Conservation (phyloP, 1,140 invertebrate genomes). For the Polypedilum pembai region DNA sequence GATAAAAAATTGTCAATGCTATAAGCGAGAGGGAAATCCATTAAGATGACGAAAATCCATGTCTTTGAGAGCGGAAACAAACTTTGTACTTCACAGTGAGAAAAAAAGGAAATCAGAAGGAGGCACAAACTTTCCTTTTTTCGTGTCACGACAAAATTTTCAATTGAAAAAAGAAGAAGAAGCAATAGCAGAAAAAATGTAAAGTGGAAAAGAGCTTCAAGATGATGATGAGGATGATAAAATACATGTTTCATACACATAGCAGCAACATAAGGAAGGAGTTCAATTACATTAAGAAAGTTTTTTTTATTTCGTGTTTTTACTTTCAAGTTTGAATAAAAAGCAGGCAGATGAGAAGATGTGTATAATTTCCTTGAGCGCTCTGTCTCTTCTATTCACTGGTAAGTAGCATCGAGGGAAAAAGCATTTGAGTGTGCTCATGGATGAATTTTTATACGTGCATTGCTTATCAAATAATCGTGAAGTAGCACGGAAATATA, state of each 20-base stretch:
- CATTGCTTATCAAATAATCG: conserved; percentile 2
- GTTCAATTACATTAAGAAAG: conserved; percentile 13
- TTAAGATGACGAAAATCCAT: conserved; percentile 5
- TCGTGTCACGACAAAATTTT: not conserved
- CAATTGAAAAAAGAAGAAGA: not conserved
- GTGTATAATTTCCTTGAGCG: conserved; percentile 15
- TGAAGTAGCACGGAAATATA: not conserved
- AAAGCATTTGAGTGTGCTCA: not conserved
- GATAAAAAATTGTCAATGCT: not conserved
- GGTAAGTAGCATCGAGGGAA: not conserved
- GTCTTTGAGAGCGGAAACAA: not conserved
- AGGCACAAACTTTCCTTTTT: not conserved
- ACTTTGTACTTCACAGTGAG: not conserved
- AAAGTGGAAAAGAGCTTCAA: conserved; percentile 6
- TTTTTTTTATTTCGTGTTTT: too few species aligned
- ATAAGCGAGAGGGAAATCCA: not conserved
- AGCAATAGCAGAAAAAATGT: not conserved
- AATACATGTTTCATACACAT: not conserved
- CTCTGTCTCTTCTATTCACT: not conserved
- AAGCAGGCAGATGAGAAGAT: not conserved
- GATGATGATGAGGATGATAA: not conserved
- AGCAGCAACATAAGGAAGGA: not conserved
- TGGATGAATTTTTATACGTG: not conserved
- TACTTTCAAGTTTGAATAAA: not conserved
- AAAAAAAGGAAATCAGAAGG: not conserved